phyloP scores from a whole-genome alignment of 1,140 invertebrate genomes.

The Ceratoteleas bidentatus region DNA sequence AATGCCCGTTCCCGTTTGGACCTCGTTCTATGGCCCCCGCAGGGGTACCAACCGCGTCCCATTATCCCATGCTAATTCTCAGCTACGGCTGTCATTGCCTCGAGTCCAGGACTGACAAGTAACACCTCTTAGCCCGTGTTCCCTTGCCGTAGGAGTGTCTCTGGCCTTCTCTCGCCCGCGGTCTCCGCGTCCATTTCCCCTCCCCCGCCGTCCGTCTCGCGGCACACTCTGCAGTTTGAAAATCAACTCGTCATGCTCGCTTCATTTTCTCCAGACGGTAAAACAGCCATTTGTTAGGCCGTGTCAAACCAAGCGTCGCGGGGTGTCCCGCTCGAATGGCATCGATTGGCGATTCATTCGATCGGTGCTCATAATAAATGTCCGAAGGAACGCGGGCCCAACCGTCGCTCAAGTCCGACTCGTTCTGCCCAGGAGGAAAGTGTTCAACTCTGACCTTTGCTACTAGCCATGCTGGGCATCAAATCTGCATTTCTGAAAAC shows the following conservation, averaged over 20 bases:
- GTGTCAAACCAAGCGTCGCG: constrained; percentile 79
- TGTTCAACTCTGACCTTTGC: constrained; percentile 52
- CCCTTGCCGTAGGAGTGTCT: constrained; percentile 77
- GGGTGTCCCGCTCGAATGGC: constrained; percentile 78
- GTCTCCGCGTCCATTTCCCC: constrained; percentile 31
- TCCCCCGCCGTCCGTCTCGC: constrained; percentile 41
- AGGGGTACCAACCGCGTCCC: constrained; percentile 77
- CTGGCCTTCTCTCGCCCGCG: constrained; percentile 44
- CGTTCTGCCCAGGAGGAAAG: constrained; percentile 40
- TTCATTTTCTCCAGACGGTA: constrained; percentile 81
- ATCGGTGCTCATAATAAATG: constrained; percentile 79
- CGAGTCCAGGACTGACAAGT: constrained; percentile 79
- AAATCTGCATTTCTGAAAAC: constrained; percentile 18
- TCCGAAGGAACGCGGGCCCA: constrained; percentile 65
- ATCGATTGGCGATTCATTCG: constrained; percentile 81
- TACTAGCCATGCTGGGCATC: constrained; percentile 17
- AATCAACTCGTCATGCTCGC: constrained; percentile 81
- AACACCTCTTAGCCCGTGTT: constrained; percentile 79
- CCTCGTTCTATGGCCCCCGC: constrained; percentile 72
- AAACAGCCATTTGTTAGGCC: constrained; percentile 82
- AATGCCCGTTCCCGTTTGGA: constrained; percentile 72
- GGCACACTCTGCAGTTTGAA: constrained; percentile 70
- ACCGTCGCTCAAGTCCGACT: constrained; percentile 55
- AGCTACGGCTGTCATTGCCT: constrained; percentile 80
- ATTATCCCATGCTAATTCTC: constrained; percentile 82